Base-by-base conservation (phyloP, 1,140 invertebrate species). In the Saccostrea cuccullata region DNA sequence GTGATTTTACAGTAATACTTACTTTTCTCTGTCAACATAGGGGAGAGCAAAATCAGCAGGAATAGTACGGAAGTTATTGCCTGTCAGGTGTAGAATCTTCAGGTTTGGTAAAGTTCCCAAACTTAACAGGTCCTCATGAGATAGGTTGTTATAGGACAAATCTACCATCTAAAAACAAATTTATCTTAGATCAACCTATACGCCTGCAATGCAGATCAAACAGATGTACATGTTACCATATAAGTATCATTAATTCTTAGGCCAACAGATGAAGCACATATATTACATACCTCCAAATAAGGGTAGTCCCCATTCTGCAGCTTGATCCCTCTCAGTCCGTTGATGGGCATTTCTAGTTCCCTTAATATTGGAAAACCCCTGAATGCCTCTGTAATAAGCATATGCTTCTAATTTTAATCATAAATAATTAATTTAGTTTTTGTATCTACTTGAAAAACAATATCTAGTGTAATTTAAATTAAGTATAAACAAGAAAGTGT, bases 61-160 rank as follows among this genome's bases (percentile, higher is more conserved):
- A 40, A 95, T 89, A 55, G 88, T 89, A 36, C 55, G 84, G 23
- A 95, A 93, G 85, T 93, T 92, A 86, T 95, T 95, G 9, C 95
- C 95, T 2, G 93, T 94, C 23, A 95, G 91, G 84, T 95, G 93
- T 12, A 95, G 91, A 47, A 94, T 92, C 84, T 93, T 93, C 12
- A 95, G 89, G 58, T 92, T 92, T 56, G 90, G 87, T 36, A 95
- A 88, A 5, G 92, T 87, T 20, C 95, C 94, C 6, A 95, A 88
- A 12, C 90, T 90, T 47, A 94, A 89, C 15, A 95, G 87, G 84
- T 95, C 95, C 30, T 94, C 93, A 40, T 92, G 90, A 17, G 93
- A 93, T 11, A 95, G 89, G 88, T 94, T 95, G 88, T 95, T 95
- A 91, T 94, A 95, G 2, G 95, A 95, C 47, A 95, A 84, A 91